These are phyloP conservation scores for Drosophila saltans DNA, from an alignment of 1,140 invertebrate genomes.

Conservation along the genomic window DNA sequence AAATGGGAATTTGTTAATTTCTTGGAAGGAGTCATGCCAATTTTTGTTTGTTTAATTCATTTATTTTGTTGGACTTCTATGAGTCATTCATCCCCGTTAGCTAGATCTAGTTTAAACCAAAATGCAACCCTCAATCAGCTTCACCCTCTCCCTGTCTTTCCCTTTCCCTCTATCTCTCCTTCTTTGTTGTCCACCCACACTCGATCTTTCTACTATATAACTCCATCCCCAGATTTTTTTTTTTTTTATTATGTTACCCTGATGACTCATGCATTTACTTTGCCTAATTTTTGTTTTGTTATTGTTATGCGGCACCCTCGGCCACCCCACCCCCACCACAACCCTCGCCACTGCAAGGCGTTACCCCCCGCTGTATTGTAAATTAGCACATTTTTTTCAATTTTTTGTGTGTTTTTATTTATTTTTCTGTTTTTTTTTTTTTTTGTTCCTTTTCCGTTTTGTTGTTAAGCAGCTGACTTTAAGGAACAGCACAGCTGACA, in stretches of 20 bases:
- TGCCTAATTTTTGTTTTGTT: conserved; percentile 14
- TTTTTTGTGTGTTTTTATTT: not conserved
- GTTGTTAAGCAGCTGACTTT: conserved; percentile 3
- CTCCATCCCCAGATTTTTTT: conserved; percentile 3
- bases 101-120: not conserved
- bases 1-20: too few relatives aligned
- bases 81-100: not conserved
- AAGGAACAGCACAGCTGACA: conserved; percentile 8
- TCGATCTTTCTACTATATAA: not conserved
- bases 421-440: too few relatives aligned
- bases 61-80: not conserved
- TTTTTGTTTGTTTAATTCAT: not conserved
- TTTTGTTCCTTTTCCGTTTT: not conserved
- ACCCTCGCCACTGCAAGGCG: not conserved
- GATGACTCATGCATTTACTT: conserved; percentile 9
- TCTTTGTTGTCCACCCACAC: not conserved
- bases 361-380: not conserved
- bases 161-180: not conserved
- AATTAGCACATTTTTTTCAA: conserved; percentile 12
- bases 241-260: not conserved
- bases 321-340: not conserved
- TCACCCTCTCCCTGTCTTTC: not conserved
- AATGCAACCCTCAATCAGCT: not conserved
- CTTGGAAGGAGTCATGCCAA: too few relatives aligned
- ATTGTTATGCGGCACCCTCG: not conserved